phyloP scores from a whole-genome alignment of 1,140 invertebrate species.

The Monomorium pharaonis region DNA sequence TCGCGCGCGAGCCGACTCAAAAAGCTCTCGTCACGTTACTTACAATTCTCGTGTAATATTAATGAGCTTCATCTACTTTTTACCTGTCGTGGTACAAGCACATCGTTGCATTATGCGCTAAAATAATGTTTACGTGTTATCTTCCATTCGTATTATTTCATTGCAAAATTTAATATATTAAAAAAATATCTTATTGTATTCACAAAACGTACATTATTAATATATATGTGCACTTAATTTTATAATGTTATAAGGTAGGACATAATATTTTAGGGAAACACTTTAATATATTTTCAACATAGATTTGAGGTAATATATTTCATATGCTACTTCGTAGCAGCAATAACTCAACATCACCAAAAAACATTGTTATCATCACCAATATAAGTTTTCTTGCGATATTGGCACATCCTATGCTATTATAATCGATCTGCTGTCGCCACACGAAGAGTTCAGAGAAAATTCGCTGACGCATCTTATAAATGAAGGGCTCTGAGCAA shows the following conservation, averaged over 20 bases:
- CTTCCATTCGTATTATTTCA: background rate
- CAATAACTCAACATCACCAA: constrained; percentile 19
- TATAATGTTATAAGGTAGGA: background rate
- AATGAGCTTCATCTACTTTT: constrained; percentile 21
- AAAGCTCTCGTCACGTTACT: constrained; percentile 45
- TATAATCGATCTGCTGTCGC: constrained; percentile 35
- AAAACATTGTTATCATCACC: constrained; percentile 6
- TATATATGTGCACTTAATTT: background rate
- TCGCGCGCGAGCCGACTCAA: background rate
- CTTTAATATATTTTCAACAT: background rate
- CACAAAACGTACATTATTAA: background rate
- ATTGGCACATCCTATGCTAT: constrained; percentile 26
- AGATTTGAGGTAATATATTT: background rate
- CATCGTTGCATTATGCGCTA: background rate
- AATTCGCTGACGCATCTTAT: constrained; percentile 46
- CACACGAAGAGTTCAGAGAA: background rate
- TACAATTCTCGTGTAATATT: constrained; percentile 31
- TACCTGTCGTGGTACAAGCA: background rate
- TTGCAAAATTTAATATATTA: background rate
- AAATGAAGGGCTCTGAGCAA: constrained; percentile 32
- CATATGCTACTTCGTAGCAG: background rate
- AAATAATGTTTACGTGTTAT: background rate
- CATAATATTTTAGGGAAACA: background rate
- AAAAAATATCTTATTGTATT: background rate
- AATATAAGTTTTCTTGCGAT: constrained; percentile 14